phyloP scores from a whole-genome alignment of 2,888 invertebrate species.

The Nemurella pictetii region DNA sequence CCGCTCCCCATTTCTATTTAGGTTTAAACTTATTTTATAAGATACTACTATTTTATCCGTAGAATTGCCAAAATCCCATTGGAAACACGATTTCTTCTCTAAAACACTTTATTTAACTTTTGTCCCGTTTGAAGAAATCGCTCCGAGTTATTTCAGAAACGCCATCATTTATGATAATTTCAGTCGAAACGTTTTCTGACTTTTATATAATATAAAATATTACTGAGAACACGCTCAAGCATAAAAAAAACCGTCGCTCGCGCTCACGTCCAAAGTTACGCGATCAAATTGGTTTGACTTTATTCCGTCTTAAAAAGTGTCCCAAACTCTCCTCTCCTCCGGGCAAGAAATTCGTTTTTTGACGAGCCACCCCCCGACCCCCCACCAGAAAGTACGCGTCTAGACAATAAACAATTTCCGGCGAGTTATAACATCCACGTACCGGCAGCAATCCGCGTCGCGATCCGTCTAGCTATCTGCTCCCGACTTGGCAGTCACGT shows the following conservation, averaged over 20 bases:
- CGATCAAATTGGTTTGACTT: neutral
- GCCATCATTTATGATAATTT: neutral
- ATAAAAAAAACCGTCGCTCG: neutral
- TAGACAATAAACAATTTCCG: neutral
- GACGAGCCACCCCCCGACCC: neutral
- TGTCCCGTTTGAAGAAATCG: neutral
- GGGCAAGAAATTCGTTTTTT: neutral
- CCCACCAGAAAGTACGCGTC: neutral
- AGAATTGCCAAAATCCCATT: neutral
- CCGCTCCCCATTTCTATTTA: neutral
- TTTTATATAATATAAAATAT: neutral
- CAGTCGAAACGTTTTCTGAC: neutral
- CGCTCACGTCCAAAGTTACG: neutral
- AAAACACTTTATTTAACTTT: neutral
- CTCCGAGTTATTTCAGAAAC: neutral
- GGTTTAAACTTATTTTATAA: neutral
- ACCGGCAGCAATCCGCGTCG: neutral
- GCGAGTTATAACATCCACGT: neutral
- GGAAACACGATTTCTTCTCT: neutral
- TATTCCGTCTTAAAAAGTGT: neutral
- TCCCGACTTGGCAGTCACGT: neutral
- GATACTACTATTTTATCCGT: neutral
- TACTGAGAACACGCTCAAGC: neutral
- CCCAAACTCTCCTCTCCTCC: too few species aligned
- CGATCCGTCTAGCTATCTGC: neutral